These are phyloP conservation scores for Passer domesticus DNA, from an alignment of 2,113 vertebrate genomes.

Conservation along the genomic window DNA sequence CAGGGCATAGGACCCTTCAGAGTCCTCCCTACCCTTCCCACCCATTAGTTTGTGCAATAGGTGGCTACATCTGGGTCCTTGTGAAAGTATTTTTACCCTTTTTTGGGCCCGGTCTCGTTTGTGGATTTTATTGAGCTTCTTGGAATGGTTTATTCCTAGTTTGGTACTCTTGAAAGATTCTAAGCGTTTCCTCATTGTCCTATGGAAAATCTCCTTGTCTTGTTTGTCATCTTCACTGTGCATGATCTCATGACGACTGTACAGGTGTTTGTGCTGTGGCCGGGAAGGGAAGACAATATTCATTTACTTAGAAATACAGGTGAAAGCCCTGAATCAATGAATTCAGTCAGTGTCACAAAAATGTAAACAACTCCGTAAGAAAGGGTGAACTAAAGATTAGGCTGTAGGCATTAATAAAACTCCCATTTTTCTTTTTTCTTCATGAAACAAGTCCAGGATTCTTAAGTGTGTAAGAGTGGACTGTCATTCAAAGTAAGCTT, in stretches of 20 bases:
- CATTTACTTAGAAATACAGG: constrained; percentile 5
- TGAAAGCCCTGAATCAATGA: background rate
- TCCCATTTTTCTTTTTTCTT: background rate
- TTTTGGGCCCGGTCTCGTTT: constrained; percentile 85
- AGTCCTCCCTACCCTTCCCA: background rate
- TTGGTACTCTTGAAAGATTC: constrained; percentile 95
- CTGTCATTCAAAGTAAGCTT: background rate
- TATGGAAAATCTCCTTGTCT: constrained; percentile 92
- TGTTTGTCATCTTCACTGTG: constrained; percentile 87
- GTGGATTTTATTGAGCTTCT: constrained; percentile 83
- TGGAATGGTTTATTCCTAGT: constrained; percentile 82
- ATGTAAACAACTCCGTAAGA: background rate
- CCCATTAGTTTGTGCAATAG: background rate
- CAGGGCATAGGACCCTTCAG: background rate
- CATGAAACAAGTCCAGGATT: background rate
- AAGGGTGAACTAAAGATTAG: background rate
- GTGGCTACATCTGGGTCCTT: background rate
- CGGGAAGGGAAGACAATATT: constrained; percentile 6
- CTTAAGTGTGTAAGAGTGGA: background rate
- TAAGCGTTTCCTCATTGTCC: constrained; percentile 93
- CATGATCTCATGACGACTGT: constrained; percentile 87
- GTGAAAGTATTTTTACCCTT: constrained; percentile 71
- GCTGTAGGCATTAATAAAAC: background rate
- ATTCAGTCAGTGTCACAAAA: background rate
- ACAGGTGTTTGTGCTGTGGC: constrained; percentile 86